Base-by-base conservation (phyloP, 2,113 vertebrate genomes). In the Falcunculus frontatus region DNA sequence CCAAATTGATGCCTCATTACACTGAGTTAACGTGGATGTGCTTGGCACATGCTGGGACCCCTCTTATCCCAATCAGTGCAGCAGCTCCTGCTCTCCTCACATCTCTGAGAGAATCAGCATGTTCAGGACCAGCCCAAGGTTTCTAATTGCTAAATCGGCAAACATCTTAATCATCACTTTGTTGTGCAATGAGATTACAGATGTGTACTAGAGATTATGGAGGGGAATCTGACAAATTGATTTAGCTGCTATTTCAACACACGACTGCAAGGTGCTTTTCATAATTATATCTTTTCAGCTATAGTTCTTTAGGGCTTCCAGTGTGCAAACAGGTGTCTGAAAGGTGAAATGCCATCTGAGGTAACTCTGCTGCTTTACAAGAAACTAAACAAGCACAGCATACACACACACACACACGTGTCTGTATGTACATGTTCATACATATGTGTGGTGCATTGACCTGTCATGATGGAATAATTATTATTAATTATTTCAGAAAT, bases 51-150 rank as follows among this genome's bases (percentile, higher is more conserved):
- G 94, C 93, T 76, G 91, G 98, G 96, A 95, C 92, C 90, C 95
- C 94, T 95, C 95, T 96, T 84, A 97, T 97, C 95, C 93, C 96
- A 97, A 96, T 97, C 95, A 97, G 93, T 78, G 87, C 85, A 77
- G 92, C 86, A 92, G 95, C 97, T 97, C 96, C 89, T 89, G 84
- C 49, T 32, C 91, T 95, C 81, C 92, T 90, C 44, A 64, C 84
- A 50, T 39, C 75, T 83, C 87, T 60, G 80, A 70, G 68, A 80
- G 92, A 93, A 73, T 86, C 94, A 69, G 89, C 62, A 50, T 77
- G 90, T 69, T 91, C 73, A 72, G 85, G 62, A 53, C 82, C 55
- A 63, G 87, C 74, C 84, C 47, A 33, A 57, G 92, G 82, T 75
- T 87, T 85, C 72, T 94, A 91, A 85, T 68, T 95, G 89, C 64